phyloP scores from a whole-genome alignment of 2,888 invertebrate genomes.

The Spodoptera picta region DNA sequence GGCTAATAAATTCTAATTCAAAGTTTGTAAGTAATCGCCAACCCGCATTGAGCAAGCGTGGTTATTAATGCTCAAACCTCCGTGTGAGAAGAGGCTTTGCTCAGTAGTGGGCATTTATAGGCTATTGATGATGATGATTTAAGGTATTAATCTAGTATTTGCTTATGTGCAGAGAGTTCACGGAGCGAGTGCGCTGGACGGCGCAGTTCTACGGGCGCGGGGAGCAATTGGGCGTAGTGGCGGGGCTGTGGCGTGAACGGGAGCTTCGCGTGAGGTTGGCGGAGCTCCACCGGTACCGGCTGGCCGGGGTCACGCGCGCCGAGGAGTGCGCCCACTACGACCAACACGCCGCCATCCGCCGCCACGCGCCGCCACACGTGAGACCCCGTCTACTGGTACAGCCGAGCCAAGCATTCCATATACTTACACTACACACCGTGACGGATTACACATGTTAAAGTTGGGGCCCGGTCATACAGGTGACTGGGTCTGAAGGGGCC shows the following conservation, averaged over 20 bases:
- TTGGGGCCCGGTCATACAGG: too few relatives aligned
- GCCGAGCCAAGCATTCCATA: conserved; percentile 15
- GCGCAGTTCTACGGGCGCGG: conserved; percentile 96
- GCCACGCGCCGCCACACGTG: conserved; percentile 85
- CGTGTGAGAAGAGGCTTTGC: too few relatives aligned
- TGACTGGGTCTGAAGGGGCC: too few relatives aligned
- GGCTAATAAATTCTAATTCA: too few relatives aligned
- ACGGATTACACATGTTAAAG: too few relatives aligned
- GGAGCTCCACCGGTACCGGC: conserved; percentile 94
- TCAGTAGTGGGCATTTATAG: too few relatives aligned
- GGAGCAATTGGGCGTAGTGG: conserved; percentile 94
- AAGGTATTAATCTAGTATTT: too few relatives aligned
- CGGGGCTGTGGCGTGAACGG: conserved; percentile 94
- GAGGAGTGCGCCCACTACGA: conserved; percentile 54
- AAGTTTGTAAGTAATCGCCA: too few relatives aligned
- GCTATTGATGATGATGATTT: too few relatives aligned
- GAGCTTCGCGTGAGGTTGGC: conserved; percentile 94
- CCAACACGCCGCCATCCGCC: conserved; percentile 89
- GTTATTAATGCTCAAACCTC: too few relatives aligned
- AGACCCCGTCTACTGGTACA: conserved; percentile 76
- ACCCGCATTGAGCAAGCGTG: too few relatives aligned
- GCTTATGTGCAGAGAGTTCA: conserved; percentile 89
- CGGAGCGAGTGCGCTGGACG: conserved; percentile 95
- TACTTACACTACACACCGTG: background rate
- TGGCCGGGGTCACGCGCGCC: conserved; percentile 93